Base-by-base conservation (phyloP, 2,888 invertebrate species). In the Chalcis sispes region DNA sequence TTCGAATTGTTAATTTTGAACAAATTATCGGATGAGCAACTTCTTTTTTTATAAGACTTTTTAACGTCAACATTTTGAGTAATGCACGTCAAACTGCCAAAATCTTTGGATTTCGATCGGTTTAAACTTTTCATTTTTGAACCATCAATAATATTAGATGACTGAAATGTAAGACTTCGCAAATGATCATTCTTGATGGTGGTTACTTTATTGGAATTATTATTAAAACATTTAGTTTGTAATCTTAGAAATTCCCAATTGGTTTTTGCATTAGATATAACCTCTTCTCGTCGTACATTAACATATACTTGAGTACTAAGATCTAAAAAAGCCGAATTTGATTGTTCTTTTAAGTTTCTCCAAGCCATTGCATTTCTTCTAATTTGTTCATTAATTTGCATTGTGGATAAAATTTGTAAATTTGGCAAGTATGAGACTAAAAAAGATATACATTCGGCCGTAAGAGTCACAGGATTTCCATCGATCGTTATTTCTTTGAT, bases 401-500 rank as follows among this genome's bases (percentile, higher is more conserved):
- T 94, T 81, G 93, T 92, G 81, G 95, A 95, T 52, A 96, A 89
- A 58, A 93, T 91, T 74, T 92, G 89, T 78, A 96, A 90, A 85
- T 93, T 92, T 27, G 95, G 95, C 77, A 96, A 89, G 87, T 95
- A 94, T 0, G 95, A 94, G 0, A 96, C 95, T 56, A 96, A 89
- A 86, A 95, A 96, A 0, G 95, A 94, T 2, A 94, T 92, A 84
- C 95, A 96, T 82, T 96, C 95, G 0, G 94, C 93, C n/a, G 93
- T 93, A 78, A 94, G 88, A 23, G 94, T 94, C 10, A 96, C 93
- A 0, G 96, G 95, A 89, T 96, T 96, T 77, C 94, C 95, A 86
- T 96, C 97, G 74, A 98, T 92, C 23, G 96, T 94, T 61, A 98
- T 92, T 89, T 97, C 97, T 72, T 93, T 91, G 58, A 97, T 91